Base-by-base conservation (phyloP, 2,797 vertebrate species). In the Tadarida brasiliensis region DNA sequence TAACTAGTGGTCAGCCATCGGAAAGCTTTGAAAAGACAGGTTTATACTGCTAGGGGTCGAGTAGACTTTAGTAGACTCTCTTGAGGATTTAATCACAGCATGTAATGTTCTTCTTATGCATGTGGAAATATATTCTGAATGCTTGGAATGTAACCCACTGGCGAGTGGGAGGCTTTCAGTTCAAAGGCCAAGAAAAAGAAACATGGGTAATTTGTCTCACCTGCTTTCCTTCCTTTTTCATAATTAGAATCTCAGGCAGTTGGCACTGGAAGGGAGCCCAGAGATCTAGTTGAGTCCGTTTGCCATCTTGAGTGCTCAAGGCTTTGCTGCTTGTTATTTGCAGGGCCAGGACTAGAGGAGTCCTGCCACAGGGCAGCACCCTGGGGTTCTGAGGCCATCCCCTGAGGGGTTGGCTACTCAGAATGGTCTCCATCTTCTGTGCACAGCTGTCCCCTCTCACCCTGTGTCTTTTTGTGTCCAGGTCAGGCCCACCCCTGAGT, bases 101-200 rank as follows among this genome's bases (percentile, higher is more conserved):
- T 1, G 24, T 39, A 33, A 35, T 33, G 30, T 70, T 83, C 47
- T 77, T 86, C 73, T 56, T 30, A 0, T 91, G 67, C 17, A 11
- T 6, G 28, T 0, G 26, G 74, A 57, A 51, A 17, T 84, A 68
- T 17, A 3, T 87, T 70, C 54, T 33, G 76, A 22, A 4, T 30
- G 33, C 63, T 82, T 83, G 54, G 70, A 97, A 44, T 2, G 10
- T 51, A 59, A 80, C 17, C 54, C 12, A 0, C 28, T 85, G 68
- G 51, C 22, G 63, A 70, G 26, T 74, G 86, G n/a, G 70, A 88
- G 54, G 54, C 63, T 74, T 70, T 82, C 20, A 47, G 47, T 74
- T 94, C 49, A 83, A 93, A 94, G 57, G 70, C 76, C 54, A 49
- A 57, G 70, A 30, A 39, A 49, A 71, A 73, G 26, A 78, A 83